Base-by-base conservation (phyloP, 2,888 invertebrate genomes). In the Tromatobia lineatoria region DNA sequence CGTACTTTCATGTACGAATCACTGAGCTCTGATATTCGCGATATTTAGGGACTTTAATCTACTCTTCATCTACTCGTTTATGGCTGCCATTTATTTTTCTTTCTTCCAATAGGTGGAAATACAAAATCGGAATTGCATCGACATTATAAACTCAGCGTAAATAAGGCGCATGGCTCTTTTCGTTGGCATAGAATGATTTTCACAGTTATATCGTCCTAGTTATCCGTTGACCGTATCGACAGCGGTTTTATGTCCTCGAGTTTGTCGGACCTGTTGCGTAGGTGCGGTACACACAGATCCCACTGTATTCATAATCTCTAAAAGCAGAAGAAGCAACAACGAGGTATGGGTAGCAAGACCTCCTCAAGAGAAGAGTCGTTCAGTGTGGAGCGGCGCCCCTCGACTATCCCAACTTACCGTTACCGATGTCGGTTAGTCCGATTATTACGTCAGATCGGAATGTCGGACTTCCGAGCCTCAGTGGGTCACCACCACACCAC, bases 401-500 rank as follows among this genome's bases (percentile, higher is more conserved):
- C 74, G 79, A 71, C 80, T 71, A 76, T 80, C 66, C 83, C 54
- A 54, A 73, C 73, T 77, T 81, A 84, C 84, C 84, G 84, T 84
- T 84, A 84, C 69, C n/a, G 64, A 81, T 78, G 77, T 81, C 81
- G 81, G 73, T 81, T 84, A 74, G 77, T 69, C 84, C 69, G 74
- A 54, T 74, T 81, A 78, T 84, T 84, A 84, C 84, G 84, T 84
- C 81, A 84, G 84, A 84, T 73, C 59, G 84, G 84, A 84, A 84
- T 84, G 84, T 84, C 84, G 84, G 80, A 84, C 84, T 81, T 84
- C 81, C 80, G 84, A 81, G 84, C 73, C 54, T 81, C 61, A 84
- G 84, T 84, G 84, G 84, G 84, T 84, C 84, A 84, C 80, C 80
- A 76, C 52, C n/a, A n/a, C n/a, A n/a, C n/a, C n/a, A n/a, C n/a